phyloP scores from a whole-genome alignment of 2,888 invertebrate species.

The Sesia bembeciformis region DNA sequence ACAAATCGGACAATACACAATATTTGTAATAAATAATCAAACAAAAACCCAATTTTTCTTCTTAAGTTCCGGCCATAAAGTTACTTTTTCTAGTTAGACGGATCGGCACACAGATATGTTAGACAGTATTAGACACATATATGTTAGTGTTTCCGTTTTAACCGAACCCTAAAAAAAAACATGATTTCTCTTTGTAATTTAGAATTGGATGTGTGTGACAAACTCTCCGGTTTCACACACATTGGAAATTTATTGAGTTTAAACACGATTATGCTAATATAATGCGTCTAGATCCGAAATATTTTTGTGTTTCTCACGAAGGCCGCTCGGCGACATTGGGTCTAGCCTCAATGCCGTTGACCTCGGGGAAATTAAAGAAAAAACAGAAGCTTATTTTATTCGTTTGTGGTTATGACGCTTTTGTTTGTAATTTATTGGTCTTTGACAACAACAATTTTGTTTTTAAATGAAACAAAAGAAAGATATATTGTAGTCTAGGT shows the following conservation, averaged over 20 bases:
- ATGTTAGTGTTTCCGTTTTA: too few species aligned
- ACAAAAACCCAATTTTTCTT: too few species aligned
- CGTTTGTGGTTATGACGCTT: too few species aligned
- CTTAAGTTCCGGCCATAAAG: too few species aligned
- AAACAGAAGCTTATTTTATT: conserved; percentile 1
- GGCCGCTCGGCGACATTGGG: conserved; percentile 51
- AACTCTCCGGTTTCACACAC: background rate
- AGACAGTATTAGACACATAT: background rate
- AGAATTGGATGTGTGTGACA: background rate
- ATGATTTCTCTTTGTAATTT: background rate
- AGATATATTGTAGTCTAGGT: too few species aligned
- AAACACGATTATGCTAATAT: conserved; percentile 61
- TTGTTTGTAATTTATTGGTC: too few species aligned
- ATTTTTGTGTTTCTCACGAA: conserved; percentile 55
- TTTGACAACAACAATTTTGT: too few species aligned
- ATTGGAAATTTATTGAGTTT: conserved; percentile 33
- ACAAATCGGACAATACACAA: too few species aligned
- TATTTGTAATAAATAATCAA: too few species aligned
- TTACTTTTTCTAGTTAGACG: too few species aligned
- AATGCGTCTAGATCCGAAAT: conserved; percentile 32
- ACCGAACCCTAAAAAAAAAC: background rate
- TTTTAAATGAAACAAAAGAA: too few species aligned
- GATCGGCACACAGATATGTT: too few species aligned
- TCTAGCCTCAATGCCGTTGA: conserved; percentile 50
- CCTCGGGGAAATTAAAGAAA: conserved; percentile 24